These are phyloP conservation scores for Trichogramma dendrolimi DNA, from an alignment of 2,888 invertebrate species.

Conservation along the genomic window DNA sequence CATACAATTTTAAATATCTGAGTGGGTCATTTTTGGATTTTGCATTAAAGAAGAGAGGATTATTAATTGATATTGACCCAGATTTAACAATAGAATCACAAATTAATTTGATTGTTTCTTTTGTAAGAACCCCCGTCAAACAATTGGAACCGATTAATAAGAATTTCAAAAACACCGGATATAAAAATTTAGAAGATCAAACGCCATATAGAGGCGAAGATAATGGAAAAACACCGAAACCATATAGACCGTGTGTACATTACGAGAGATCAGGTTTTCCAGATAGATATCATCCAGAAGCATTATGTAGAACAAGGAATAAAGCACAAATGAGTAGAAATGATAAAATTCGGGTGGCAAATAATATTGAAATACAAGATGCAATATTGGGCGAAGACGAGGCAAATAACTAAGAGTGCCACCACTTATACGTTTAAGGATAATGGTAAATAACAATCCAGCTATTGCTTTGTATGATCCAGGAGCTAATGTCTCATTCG, in stretches of 20 bases:
- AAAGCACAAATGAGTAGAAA: slow-evolving; percentile 17
- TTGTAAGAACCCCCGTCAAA: slow-evolving; percentile 23
- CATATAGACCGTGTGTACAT: slow-evolving; percentile 18
- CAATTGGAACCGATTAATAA: too few species aligned
- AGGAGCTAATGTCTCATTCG: too few species aligned
- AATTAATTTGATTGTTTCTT: slow-evolving; percentile 24
- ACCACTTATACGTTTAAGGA: slow-evolving; percentile 23
- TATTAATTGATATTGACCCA: slow-evolving; percentile 25
- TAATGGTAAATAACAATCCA: slow-evolving; percentile 18
- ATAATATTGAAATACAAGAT: slow-evolving; percentile 21
- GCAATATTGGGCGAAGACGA: slow-evolving; percentile 19
- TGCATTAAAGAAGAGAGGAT: slow-evolving; percentile 28
- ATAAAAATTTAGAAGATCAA: slow-evolving; percentile 22
- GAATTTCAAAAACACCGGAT: too few species aligned
- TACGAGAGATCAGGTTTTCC: slow-evolving; percentile 25
- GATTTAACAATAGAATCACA: slow-evolving; percentile 21
- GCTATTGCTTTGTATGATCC: slow-evolving; percentile 24
- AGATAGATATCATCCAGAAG: slow-evolving; percentile 26
- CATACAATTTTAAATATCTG: slow-evolving; percentile 24
- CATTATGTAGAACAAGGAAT: slow-evolving; percentile 21
- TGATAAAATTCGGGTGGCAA: slow-evolving; percentile 21
- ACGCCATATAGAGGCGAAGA: slow-evolving; percentile 16
- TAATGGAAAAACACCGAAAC: slow-evolving; percentile 12
- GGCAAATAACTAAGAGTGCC: slow-evolving; percentile 24
- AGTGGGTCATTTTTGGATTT: slow-evolving; percentile 25